A percentile compares a stretch with the other conserved stretches of the same genome.
phyloP scores from a whole-genome alignment of 2,888 invertebrate species.

The Oscheius onirici region DNA sequence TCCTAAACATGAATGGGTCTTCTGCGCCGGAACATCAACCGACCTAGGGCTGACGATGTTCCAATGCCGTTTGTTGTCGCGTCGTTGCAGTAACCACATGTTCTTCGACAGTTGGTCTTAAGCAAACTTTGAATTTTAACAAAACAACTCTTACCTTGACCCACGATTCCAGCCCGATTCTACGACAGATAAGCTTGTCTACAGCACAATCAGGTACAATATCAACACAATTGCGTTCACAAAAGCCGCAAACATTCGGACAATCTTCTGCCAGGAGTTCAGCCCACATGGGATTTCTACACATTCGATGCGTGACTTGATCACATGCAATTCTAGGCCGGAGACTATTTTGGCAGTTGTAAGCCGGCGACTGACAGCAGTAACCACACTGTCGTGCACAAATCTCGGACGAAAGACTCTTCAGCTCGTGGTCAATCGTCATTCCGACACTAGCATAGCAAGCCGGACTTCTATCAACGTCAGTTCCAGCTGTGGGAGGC shows the following conservation, averaged over 20 bases:
- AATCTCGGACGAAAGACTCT: slow-evolving; percentile 33
- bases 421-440: slow-evolving; percentile 28
- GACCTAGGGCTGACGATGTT: not conserved
- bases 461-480: slow-evolving; percentile 20
- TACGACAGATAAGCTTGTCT: slow-evolving; percentile 24
- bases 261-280: slow-evolving; percentile 28
- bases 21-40: slow-evolving; percentile 2
- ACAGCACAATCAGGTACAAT: slow-evolving; percentile 28
- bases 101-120: slow-evolving; percentile 31
- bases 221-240: slow-evolving; percentile 27
- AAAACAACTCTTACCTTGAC: slow-evolving; percentile 4
- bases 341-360: slow-evolving; percentile 26
- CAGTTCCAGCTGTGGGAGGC: slow-evolving; percentile 5
- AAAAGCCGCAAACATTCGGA: slow-evolving; percentile 33
- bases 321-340: slow-evolving; percentile 23
- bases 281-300: slow-evolving; percentile 30
- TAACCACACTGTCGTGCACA: slow-evolving; percentile 33
- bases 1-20: slow-evolving; percentile 4
- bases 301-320: slow-evolving; percentile 32
- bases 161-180: slow-evolving; percentile 23
- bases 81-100: slow-evolving; percentile 25
- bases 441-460: slow-evolving; percentile 20
- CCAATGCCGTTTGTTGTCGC: not conserved
- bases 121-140: not conserved
- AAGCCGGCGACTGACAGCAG: slow-evolving; percentile 31